A percentile compares a stretch with the other conserved stretches of the same genome.
phyloP scores from a whole-genome alignment of 92 coral and sea anemone species.

The Pocillopora grandis region DNA sequence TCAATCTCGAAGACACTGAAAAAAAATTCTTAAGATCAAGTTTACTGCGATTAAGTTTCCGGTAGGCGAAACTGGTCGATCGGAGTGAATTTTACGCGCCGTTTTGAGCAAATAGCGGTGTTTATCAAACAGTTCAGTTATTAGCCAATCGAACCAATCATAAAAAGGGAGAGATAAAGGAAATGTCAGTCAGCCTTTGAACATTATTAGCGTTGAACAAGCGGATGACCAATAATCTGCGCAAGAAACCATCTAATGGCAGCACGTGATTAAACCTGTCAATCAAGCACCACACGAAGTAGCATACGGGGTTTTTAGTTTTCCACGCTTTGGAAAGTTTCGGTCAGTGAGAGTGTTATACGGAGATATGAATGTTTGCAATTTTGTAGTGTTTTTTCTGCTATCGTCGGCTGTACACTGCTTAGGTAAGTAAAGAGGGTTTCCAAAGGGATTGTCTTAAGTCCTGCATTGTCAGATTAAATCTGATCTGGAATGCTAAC shows the following conservation, averaged over 20 bases:
- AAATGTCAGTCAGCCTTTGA: constrained; percentile 59
- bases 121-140: constrained; percentile 15
- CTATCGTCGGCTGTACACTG: constrained; percentile 21
- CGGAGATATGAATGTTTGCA: constrained; percentile 29
- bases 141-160: constrained; percentile 19
- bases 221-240: constrained; percentile 46
- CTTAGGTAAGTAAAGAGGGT: constrained; percentile 41
- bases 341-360: constrained; percentile 26
- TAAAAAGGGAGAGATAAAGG: constrained; percentile 17
- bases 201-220: constrained; percentile 53
- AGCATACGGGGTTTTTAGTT: constrained; percentile 68
- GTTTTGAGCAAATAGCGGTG: constrained; percentile 9
- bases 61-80: neutral
- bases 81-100: constrained; percentile 4
- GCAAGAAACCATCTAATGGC: constrained; percentile 45
- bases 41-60: too few species aligned
- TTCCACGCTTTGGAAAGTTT: constrained; percentile 20
- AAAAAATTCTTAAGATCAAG: too few species aligned
- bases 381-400: constrained; percentile 28
- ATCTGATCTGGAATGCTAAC: constrained; percentile 44
- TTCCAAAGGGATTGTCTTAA: constrained; percentile 38
- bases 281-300: constrained; percentile 48
- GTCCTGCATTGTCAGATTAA: constrained; percentile 41
- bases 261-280: constrained; percentile 73
- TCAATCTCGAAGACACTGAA: neutral